A percentile compares a stretch with the other conserved stretches of the same genome.
phyloP scores from a whole-genome alignment of 2,113 vertebrate species.

The Phyllopteryx taeniolatus region DNA sequence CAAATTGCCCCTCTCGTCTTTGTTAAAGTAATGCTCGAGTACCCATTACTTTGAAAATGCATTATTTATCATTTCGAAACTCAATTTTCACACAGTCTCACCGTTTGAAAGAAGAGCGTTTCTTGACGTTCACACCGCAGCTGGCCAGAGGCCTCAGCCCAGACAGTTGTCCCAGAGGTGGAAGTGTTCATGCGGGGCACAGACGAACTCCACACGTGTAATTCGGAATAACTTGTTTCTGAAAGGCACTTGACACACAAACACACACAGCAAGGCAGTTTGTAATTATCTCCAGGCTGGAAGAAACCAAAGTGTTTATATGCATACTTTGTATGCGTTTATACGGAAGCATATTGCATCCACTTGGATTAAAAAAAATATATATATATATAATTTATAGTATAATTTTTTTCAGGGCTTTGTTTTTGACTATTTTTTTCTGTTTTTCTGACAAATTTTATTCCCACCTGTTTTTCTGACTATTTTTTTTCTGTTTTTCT shows the following conservation, averaged over 20 bases:
- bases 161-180: constrained; percentile 56
- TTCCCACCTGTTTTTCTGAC: too few species aligned
- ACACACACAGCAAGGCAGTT: not conserved
- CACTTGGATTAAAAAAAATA: too few species aligned
- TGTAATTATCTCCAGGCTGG: not conserved
- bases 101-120: constrained; percentile 74
- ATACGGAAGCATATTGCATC: too few species aligned
- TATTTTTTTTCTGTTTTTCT: too few species aligned
- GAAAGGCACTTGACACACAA: constrained; percentile 50
- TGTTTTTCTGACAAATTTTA: too few species aligned
- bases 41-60: not conserved
- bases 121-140: constrained; percentile 38
- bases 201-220: constrained; percentile 71
- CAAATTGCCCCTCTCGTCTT: not conserved
- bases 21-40: not conserved
- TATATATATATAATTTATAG: too few species aligned
- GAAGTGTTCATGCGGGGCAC: constrained; percentile 66
- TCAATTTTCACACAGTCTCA: constrained; percentile 42
- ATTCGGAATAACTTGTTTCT: constrained; percentile 55
- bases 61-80: not conserved
- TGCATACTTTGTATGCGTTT: not conserved
- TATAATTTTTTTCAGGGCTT: too few species aligned
- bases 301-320: not conserved
- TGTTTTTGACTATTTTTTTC: too few species aligned
- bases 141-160: constrained; percentile 53